Conservation (phyloP, 2,113 vertebrate genomes). For the Castor canadensis region DNA sequence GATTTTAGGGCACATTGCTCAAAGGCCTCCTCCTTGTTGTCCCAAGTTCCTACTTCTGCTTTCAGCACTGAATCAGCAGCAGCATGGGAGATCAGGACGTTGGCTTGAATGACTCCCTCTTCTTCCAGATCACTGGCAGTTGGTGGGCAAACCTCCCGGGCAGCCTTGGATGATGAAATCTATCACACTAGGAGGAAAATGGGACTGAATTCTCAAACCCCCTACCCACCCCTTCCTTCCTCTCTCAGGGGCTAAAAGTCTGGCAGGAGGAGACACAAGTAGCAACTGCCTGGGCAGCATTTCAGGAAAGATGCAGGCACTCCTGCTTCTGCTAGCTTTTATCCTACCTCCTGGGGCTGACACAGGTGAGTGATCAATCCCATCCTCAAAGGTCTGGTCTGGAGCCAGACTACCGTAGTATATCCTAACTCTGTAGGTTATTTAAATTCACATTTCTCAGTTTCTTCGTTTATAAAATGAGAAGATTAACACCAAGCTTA, state of each 20-base stretch:
- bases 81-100: accelerated
- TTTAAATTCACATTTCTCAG: too few species aligned
- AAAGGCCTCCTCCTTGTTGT: neutral
- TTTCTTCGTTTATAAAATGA: too few species aligned
- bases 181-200: neutral
- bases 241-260: conserved; percentile 25
- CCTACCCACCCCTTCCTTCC: conserved; percentile 52
- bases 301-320: conserved; percentile 34
- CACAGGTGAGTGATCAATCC: conserved; percentile 62
- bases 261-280: neutral
- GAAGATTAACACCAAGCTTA: too few species aligned
- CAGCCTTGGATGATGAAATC: conserved; percentile 45
- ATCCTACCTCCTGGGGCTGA: neutral
- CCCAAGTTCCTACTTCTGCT: neutral
- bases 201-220: neutral
- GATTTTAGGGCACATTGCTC: neutral
- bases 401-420: neutral
- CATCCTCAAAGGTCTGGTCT: neutral
- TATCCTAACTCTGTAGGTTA: neutral
- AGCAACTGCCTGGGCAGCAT: neutral
- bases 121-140: conserved; percentile 38
- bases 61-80: neutral
- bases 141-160: conserved; percentile 42
- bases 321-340: conserved; percentile 46
- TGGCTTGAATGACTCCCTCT: neutral